phyloP scores from a whole-genome alignment of 2,888 invertebrate genomes.

The Caenorhabditis sp. region DNA sequence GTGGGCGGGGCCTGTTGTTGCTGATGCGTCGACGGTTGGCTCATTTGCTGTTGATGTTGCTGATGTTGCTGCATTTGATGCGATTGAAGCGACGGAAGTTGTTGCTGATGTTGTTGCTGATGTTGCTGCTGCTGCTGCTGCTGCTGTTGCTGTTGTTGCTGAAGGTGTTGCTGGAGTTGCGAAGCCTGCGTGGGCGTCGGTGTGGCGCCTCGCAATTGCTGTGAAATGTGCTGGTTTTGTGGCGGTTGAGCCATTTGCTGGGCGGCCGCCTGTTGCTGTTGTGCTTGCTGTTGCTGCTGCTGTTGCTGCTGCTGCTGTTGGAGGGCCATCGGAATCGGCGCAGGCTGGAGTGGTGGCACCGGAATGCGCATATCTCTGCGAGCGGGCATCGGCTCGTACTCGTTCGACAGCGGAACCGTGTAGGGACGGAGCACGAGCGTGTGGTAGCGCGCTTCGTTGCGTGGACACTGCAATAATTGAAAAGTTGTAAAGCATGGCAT shows the following conservation, averaged over 20 bases:
- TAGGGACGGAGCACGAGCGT: slow-evolving; percentile 28
- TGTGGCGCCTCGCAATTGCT: no score
- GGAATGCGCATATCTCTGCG: slow-evolving; percentile 25
- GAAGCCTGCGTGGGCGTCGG: not conserved
- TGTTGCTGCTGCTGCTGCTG: not conserved
- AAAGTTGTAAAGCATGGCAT: no score
- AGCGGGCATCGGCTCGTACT: not conserved
- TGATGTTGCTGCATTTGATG: slow-evolving; percentile 5
- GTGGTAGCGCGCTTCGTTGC: slow-evolving; percentile 15
- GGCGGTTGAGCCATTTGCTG: no score
- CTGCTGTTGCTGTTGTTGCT: slow-evolving; percentile 8
- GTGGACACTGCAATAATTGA: no score
- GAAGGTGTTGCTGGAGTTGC: not conserved
- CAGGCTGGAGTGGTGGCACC: slow-evolving; percentile 13
- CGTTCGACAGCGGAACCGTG: slow-evolving; percentile 19
- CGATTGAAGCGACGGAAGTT: not conserved
- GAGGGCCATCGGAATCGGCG: not conserved
- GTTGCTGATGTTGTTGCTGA: not conserved
- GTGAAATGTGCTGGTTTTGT: no score
- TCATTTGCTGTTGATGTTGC: not conserved
- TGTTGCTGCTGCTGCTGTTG: not conserved
- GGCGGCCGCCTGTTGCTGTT: not conserved
- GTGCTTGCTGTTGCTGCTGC: no score
- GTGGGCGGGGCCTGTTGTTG: not conserved
- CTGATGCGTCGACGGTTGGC: not conserved